Conservation (phyloP, 1,140 invertebrate species). For the Aphidius gifuensis region DNA sequence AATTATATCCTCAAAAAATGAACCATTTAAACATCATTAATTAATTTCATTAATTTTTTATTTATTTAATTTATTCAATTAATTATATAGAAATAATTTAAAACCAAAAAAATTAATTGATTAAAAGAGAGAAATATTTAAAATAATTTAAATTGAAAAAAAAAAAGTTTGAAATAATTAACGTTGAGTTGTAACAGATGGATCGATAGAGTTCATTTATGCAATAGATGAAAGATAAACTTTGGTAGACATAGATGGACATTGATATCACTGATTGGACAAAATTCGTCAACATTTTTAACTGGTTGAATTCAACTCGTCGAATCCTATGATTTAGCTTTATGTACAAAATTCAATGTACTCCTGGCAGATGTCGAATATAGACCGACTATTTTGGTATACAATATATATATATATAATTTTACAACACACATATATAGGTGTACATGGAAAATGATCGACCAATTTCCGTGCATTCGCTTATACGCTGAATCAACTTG, state of each 20-base stretch:
- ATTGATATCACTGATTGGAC: conserved; percentile 45
- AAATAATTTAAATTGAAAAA: not conserved
- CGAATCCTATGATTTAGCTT: not conserved
- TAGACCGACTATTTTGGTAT: not conserved
- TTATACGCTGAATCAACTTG: conserved; percentile 20
- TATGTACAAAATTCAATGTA: too few relatives aligned
- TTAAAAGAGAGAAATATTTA: not conserved
- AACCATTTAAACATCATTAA: too few relatives aligned
- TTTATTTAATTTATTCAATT: too few relatives aligned
- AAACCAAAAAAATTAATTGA: too few relatives aligned
- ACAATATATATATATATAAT: conserved; percentile 1
- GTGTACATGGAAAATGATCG: conserved; percentile 17
- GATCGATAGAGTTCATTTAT: too few relatives aligned
- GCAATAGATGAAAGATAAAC: not conserved
- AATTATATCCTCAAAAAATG: too few relatives aligned
- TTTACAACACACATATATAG: not conserved
- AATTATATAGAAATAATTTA: too few relatives aligned
- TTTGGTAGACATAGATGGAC: conserved; percentile 21
- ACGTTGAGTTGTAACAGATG: too few relatives aligned
- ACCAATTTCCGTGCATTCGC: conserved; percentile 23
- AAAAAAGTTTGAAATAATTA: not conserved
- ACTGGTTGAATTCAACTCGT: conserved; percentile 18
- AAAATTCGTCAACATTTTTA: conserved; percentile 43
- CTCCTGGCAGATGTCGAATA: not conserved
- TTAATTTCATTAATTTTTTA: too few relatives aligned